A percentile compares a stretch with the other conserved stretches of the same genome.
Evolutionary conservation across 30 jellyfish, hydroid and myxozoan species (phyloP).

Genomic region (Clytia hemisphaerica): DNA sequence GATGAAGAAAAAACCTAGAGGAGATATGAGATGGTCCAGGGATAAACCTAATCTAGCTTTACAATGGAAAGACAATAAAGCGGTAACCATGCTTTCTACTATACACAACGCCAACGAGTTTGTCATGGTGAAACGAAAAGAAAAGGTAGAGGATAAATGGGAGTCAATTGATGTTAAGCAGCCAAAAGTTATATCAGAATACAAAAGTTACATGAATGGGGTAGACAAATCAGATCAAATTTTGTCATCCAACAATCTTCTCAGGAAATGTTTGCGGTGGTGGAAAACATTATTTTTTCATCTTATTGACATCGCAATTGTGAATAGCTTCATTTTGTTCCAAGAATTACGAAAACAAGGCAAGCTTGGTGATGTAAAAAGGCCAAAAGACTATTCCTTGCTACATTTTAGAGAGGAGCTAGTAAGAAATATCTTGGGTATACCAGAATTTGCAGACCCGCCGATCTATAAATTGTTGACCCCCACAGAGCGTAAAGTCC

Average conservation of each 20-base stretch:
- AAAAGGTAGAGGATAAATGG: conserved; percentile 7
- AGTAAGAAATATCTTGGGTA: too few relatives aligned
- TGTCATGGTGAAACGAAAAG: conserved; percentile 2
- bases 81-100: conserved; percentile 22
- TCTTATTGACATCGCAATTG: conserved; percentile 25
- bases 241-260: conserved; percentile 6
- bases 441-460: too few relatives aligned
- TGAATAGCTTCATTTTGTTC: conserved; percentile 27
- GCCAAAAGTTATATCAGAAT: conserved; percentile 24
- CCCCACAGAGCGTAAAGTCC: too few relatives aligned
- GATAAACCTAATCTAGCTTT: conserved; percentile 3
- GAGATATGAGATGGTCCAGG: conserved; percentile 11
- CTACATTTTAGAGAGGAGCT: conserved; percentile 24
- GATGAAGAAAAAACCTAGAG: conserved; percentile 7
- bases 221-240: conserved; percentile 54
- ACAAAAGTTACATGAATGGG: conserved; percentile 40
- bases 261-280: too few relatives aligned
- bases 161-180: conserved; percentile 2
- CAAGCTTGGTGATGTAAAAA: too few relatives aligned
- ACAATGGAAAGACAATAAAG: conserved; percentile 41
- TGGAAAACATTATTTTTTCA: conserved; percentile 48
- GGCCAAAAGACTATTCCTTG: conserved; percentile 5
- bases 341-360: background rate
- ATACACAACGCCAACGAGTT: conserved; percentile 22
- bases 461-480: too few relatives aligned